Evolutionary conservation across 2,888 invertebrate species (phyloP).

Genomic region (Nasonia oneida): DNA sequence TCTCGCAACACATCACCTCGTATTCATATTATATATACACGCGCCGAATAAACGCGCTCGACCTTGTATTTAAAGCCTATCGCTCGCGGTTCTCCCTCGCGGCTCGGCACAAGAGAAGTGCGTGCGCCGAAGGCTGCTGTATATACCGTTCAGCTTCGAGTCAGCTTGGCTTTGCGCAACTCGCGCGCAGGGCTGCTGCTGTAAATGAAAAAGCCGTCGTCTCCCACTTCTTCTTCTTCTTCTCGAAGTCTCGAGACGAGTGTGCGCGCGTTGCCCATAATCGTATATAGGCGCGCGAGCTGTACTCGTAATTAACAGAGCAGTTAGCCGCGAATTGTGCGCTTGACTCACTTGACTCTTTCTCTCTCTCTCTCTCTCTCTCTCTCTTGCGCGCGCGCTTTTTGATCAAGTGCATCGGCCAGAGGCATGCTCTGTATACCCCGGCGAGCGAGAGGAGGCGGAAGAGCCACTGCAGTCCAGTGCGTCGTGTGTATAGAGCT

Average conservation of each 20-base stretch:
- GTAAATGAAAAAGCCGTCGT: constrained; percentile 34
- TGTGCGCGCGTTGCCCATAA: constrained; percentile 42
- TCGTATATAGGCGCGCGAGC: constrained; percentile 1
- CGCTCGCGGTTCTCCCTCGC: neutral
- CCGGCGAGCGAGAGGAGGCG: constrained; percentile 21
- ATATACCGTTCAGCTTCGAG: neutral
- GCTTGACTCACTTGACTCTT: constrained; percentile 38
- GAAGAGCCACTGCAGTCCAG: neutral
- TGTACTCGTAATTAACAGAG: constrained; percentile 53
- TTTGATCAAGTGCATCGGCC: constrained; percentile 37
- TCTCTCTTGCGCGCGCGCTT: constrained; percentile 8
- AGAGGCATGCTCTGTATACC: constrained; percentile 27
- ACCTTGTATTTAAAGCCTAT: neutral
- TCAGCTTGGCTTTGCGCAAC: neutral
- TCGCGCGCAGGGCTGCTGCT: neutral
- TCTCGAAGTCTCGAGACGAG: neutral
- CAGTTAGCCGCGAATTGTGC: constrained; percentile 53
- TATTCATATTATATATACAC: neutral
- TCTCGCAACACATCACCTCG: neutral
- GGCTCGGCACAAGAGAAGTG: neutral
- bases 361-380: neutral
- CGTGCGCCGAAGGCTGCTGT: neutral
- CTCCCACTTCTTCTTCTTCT: neutral
- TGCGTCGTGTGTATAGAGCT: neutral
- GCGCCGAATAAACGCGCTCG: neutral